Conservation (phyloP, 2,888 invertebrate species). For the Perdita meconis region DNA sequence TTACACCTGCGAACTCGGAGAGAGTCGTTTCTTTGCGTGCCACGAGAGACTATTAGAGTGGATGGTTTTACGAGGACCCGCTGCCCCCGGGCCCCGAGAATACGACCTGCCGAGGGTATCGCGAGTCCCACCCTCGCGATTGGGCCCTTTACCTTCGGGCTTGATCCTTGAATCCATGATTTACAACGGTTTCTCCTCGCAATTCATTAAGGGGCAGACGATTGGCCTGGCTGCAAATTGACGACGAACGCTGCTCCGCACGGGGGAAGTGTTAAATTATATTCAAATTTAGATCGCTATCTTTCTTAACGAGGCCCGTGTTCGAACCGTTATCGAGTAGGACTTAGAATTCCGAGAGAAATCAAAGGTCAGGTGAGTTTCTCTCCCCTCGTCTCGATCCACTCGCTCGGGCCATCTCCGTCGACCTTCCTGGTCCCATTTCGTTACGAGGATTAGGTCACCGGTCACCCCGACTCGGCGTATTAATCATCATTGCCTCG, state of each 20-base stretch:
- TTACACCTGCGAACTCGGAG: slow-evolving; percentile 37
- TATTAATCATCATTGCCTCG: slow-evolving; percentile 71
- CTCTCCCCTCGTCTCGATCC: background rate
- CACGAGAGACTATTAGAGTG: slow-evolving; percentile 45
- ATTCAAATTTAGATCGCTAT: slow-evolving; percentile 64
- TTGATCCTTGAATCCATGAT: slow-evolving; percentile 69
- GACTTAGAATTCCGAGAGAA: too few species aligned
- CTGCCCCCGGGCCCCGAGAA: background rate
- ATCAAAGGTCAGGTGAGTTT: slow-evolving; percentile 10
- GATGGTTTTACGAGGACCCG: slow-evolving; percentile 54
- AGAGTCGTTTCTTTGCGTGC: slow-evolving; percentile 1
- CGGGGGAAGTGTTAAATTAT: slow-evolving; percentile 53
- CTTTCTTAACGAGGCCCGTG: slow-evolving; percentile 25
- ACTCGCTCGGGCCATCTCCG: background rate
- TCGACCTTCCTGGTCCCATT: slow-evolving; percentile 22
- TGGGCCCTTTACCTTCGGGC: slow-evolving; percentile 22
- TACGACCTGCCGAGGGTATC: slow-evolving; percentile 20
- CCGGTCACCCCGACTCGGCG: slow-evolving; percentile 47
- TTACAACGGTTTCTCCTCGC: slow-evolving; percentile 56
- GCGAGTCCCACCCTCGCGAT: slow-evolving; percentile 19
- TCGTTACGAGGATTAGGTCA: slow-evolving; percentile 65
- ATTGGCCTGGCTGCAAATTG: slow-evolving; percentile 50
- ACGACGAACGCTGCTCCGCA: slow-evolving; percentile 71
- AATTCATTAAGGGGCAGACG: slow-evolving; percentile 61
- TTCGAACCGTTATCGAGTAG: slow-evolving; percentile 51